phyloP scores from a whole-genome alignment of 2,797 vertebrate species.

The Oreochromis mossambicus region DNA sequence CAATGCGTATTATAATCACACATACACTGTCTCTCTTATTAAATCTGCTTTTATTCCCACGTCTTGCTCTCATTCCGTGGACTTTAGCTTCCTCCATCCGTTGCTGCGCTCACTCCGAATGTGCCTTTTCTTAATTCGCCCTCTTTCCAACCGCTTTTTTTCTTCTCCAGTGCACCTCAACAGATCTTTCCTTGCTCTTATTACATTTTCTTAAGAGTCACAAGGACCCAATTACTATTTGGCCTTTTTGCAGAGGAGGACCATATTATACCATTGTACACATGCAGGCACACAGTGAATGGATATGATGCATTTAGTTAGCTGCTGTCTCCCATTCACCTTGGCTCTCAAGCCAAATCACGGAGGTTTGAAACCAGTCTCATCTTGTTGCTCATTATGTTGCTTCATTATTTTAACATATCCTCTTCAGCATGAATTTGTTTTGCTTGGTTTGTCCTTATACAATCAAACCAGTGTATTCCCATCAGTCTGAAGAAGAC shows the following conservation, averaged over 20 bases:
- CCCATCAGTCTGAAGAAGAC: background rate
- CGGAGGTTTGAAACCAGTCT: background rate
- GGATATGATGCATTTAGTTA: slow-evolving; percentile 35
- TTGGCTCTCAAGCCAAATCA: slow-evolving; percentile 3
- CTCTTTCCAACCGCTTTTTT: background rate
- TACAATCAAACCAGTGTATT: background rate
- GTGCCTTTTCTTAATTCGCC: background rate
- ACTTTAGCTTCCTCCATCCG: background rate
- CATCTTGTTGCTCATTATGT: background rate
- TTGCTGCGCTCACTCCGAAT: background rate
- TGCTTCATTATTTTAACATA: background rate
- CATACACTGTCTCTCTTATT: background rate
- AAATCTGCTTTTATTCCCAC: background rate
- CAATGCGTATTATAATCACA: background rate
- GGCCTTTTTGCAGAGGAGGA: slow-evolving; percentile 11
- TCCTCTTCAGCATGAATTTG: background rate
- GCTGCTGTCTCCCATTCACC: background rate
- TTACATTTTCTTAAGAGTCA: slow-evolving; percentile 36
- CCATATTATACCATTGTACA: background rate
- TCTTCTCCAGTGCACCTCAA: background rate
- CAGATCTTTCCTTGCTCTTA: slow-evolving; percentile 3
- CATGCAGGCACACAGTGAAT: background rate
- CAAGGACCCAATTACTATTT: slow-evolving; percentile 42
- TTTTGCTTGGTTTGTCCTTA: background rate
- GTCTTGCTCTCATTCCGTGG: background rate